Conservation (phyloP, 2,888 invertebrate genomes). For the Cryptus viduatorius region DNA sequence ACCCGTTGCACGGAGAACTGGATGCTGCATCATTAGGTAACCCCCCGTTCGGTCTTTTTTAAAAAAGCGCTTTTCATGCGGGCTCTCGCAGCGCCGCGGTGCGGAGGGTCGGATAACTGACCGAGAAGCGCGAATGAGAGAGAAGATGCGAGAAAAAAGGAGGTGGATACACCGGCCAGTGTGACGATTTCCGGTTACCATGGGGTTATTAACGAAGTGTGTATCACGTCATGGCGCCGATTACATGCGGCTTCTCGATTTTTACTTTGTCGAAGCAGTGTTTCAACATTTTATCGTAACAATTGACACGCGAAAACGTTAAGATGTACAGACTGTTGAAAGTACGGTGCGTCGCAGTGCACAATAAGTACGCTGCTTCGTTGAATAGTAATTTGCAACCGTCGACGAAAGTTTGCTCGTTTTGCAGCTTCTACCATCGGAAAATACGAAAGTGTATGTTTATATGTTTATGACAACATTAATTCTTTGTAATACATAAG, state of each 20-base stretch:
- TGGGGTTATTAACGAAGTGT: neutral
- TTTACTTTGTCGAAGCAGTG: neutral
- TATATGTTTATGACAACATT: conserved; percentile 49
- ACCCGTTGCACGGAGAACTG: conserved; percentile 76
- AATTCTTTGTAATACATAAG: conserved; percentile 8
- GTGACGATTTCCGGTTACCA: conserved; percentile 38
- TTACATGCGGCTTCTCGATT: conserved; percentile 41
- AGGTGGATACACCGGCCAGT: neutral
- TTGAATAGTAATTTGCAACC: conserved; percentile 63
- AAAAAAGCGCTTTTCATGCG: conserved; percentile 63
- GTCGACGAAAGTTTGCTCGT: conserved; percentile 73
- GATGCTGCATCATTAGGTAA: conserved; percentile 76
- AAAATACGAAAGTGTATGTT: conserved; percentile 73
- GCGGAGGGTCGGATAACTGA: neutral
- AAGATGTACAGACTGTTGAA: conserved; percentile 77
- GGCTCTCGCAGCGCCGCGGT: conserved; percentile 40
- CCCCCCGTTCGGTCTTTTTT: conserved; percentile 74
- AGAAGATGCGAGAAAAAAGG: neutral
- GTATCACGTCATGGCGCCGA: conserved; percentile 43
- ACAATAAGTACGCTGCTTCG: conserved; percentile 67
- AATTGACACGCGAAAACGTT: conserved; percentile 23
- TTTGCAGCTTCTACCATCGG: conserved; percentile 76
- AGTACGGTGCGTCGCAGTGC: conserved; percentile 60
- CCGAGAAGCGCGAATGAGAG: neutral
- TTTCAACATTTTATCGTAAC: conserved; percentile 3